Base-by-base conservation (phyloP, 2,113 vertebrate genomes). In the Calyptommatus sinebrachiatus region DNA sequence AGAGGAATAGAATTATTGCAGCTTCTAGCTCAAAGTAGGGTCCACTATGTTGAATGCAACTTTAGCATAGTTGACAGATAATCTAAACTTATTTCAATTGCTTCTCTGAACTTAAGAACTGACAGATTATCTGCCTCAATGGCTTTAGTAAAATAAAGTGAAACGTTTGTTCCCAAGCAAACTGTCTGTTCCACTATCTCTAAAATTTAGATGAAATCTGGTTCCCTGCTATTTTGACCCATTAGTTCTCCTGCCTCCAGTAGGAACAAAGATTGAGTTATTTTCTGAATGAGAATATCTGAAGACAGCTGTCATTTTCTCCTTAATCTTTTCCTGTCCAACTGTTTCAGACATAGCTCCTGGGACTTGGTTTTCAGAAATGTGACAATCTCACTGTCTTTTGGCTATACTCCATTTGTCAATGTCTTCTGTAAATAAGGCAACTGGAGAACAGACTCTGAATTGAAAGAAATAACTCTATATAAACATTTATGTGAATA, bases 391-490 rank as follows among this genome's bases (percentile, higher is more conserved):
- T 29, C 65, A 66, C 12, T 29, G n/a, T 66, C 28, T 29, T 66
- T 29, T 29, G 65, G 65, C n/a, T 28, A 29, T 66, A 28, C 28
- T 66, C 61, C 61, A 62, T 62, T 62, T 62, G 61, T 62, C 61
- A 28, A 66, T 29, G 5, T 28, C 65, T 66, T 5, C 12, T 66
- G 53, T 14, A 31, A 66, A 66, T 66, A 28, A 18, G 10, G 65
- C 60, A 71, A 45, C 57, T 72, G 41, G 71, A 84, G n/a, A 86
- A 84, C 74, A 78, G 62, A 1, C 2, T 53, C 71, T 68, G n/a
- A 45, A n/a, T 24, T 24, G 16, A 61, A n/a, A 75, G 57, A 57
- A 71, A 66, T 67, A 77, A 69, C 68, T 21, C 68, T 65, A 20
- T 73, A 79, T 35, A 0, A 63, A 0, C 46, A 84, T 76, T 2